Evolutionary conservation across 1,140 invertebrate species (phyloP).

Genomic region (Tetramorium simillimum): DNA sequence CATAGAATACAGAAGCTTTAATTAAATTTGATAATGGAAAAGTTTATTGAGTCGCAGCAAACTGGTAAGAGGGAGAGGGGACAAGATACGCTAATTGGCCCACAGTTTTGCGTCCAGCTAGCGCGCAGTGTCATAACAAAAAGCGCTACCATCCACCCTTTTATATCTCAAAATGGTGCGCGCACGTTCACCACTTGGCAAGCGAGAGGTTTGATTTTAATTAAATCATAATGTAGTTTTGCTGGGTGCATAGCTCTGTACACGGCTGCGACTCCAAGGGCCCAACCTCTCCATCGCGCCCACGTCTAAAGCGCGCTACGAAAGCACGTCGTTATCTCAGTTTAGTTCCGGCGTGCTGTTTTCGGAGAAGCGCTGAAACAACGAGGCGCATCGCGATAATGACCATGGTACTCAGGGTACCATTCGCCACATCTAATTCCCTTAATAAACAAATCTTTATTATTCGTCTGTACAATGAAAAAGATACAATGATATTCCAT

Average conservation of each 20-base stretch:
- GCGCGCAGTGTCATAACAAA: slow-evolving; percentile 48
- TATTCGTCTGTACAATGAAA: neutral
- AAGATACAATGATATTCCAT: neutral
- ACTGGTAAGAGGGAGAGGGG: neutral
- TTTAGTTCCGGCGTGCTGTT: slow-evolving; percentile 57
- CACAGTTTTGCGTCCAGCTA: slow-evolving; percentile 62
- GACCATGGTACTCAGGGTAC: neutral
- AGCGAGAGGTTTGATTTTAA: slow-evolving; percentile 68
- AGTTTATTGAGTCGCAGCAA: slow-evolving; percentile 66
- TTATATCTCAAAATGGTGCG: slow-evolving; percentile 48
- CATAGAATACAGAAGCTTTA: slow-evolving; percentile 53
- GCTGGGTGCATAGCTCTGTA: slow-evolving; percentile 25
- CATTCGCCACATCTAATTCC: slow-evolving; percentile 5
- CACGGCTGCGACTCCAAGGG: neutral
- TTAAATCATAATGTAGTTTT: slow-evolving; percentile 73
- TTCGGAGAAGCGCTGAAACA: slow-evolving; percentile 39
- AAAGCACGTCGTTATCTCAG: slow-evolving; percentile 62
- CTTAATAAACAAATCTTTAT: slow-evolving; percentile 63
- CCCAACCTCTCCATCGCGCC: neutral
- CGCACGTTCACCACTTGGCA: slow-evolving; percentile 14
- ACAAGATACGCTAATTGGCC: slow-evolving; percentile 66
- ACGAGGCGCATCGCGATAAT: slow-evolving; percentile 45
- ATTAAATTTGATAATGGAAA: slow-evolving; percentile 74
- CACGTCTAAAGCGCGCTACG: slow-evolving; percentile 37
- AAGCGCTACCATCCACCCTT: slow-evolving; percentile 45